Evolutionary conservation across 1,140 invertebrate genomes (phyloP), one percentile per base, ranked within the genome.

Genomic region (Lepidurus couesii): DNA sequence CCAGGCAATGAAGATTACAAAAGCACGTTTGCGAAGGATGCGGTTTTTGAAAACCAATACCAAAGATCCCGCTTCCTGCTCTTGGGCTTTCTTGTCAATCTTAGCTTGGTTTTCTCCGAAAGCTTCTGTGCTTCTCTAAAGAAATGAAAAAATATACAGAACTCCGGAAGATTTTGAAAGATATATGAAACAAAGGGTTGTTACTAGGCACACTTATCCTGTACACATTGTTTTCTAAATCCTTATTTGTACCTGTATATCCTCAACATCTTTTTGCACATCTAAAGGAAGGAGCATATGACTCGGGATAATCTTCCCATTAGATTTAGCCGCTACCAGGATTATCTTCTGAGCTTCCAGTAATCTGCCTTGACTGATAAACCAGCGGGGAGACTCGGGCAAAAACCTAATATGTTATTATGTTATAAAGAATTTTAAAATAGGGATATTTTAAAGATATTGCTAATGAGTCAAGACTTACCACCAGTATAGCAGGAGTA

Each of bases 331-430:
- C 78, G 95, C 87, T 10, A 86, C 89, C 85, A 93, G 89, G 7
- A 96, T 84, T 78, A 95, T 90, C 78, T 89, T 87, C 74, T 92
- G 90, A 0, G 93, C 94, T 86, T 95, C 92, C 80, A 92, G 90
- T 16, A 94, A 86, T 75, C 90, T 88, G 8, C 93, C 92, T 84
- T 91, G 91, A 80, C 93, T 92, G 47, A 95, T 82, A 3, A 95
- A 85, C 94, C 94, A 95, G 81, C 93, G 85, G 1, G 93, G 93
- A 34, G 93, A 95, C 86, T 95, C 93, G 75, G 94, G 74, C 34
- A 75, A 11, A 16, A 75, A 75, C 74, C 43, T 75, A 75, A 7
- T 10, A 5, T 6, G 21, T 7, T 43, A 0, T 73, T 75, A 53
- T 47, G 26, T 77, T 21, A 24, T 44, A 65, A 65, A 65, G 21